Conservation (phyloP, 2,113 vertebrate species). For the Lampris megalopsis region DNA sequence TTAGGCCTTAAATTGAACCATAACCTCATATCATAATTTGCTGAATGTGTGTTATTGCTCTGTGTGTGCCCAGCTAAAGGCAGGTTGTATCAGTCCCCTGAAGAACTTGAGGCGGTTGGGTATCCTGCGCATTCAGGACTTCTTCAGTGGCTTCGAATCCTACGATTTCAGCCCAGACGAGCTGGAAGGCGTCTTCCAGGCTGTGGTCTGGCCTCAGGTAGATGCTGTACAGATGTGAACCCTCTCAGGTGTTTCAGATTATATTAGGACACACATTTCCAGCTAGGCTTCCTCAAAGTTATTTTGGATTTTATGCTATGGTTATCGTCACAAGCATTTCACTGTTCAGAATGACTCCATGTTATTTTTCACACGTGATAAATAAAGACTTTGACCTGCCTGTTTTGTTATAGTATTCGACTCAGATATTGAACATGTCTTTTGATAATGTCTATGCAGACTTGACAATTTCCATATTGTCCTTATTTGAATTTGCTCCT, state of each 20-base stretch:
- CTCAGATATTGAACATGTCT: too few species aligned
- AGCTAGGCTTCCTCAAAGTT: neutral
- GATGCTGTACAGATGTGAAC: neutral
- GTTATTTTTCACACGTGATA: too few species aligned
- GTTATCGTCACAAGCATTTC: too few species aligned
- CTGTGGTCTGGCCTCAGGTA: slow-evolving; percentile 96
- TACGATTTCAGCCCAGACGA: slow-evolving; percentile 90
- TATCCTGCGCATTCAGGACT: slow-evolving; percentile 88
- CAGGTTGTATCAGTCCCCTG: slow-evolving; percentile 88
- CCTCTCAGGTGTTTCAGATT: neutral
- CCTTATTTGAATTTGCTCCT: slow-evolving; percentile 18
- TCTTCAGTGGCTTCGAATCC: slow-evolving; percentile 90
- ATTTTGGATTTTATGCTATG: neutral
- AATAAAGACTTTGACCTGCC: too few species aligned
- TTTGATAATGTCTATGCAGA: too few species aligned
- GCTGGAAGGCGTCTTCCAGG: slow-evolving; percentile 90
- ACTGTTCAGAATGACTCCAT: too few species aligned
- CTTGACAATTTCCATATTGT: too few species aligned
- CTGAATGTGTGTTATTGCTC: neutral
- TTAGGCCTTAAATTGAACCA: too few species aligned
- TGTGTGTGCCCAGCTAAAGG: slow-evolving; percentile 83
- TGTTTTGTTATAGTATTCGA: too few species aligned
- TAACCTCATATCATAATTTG: neutral
- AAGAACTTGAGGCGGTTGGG: slow-evolving; percentile 94
- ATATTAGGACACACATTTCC: too few species aligned